Base-by-base conservation (phyloP, 1,140 invertebrate species). In the Nymphalis io region DNA sequence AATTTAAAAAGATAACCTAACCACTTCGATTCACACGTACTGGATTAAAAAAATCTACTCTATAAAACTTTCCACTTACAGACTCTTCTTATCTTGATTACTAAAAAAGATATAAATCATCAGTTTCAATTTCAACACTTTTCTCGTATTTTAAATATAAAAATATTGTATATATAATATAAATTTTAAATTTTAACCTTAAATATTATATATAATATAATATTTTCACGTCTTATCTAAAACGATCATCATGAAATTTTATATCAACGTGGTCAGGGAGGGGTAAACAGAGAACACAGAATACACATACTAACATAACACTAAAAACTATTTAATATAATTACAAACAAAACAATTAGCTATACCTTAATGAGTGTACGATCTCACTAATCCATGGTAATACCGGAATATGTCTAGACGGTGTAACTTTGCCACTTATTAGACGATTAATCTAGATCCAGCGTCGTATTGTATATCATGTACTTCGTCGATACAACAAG, bases 331-430 rank as follows among this genome's bases (percentile, higher is more conserved):
- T n/a, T n/a, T n/a, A n/a, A n/a, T n/a, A n/a, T n/a, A 33, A 0
- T 33, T 33, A 33, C 27, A 33, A 16, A 46, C 42, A n/a, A 27
- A 27, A n/a, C 51, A 55, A 27, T 55, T 1, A 33, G 4, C 13
- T 27, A 18, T 15, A n/a, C 13, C 20, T 27, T 27, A 27, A 21
- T 55, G 4, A 20, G 27, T 21, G 27, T 16, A n/a, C 60, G 51
- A 38, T 67, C 57, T 18, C 57, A 12, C 27, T 68, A 51, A 68
- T 48, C 44, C 20, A 20, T 39, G 64, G 63, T 60, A 63, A 77
- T 78, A 71, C 75, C 76, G 74, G 74, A 81, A 80, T 76, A 75
- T 42, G 79, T 82, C 80, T 83, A 85, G 79, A 83, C 81, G 68
- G 60, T 68, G 66, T 70, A 66, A 73, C 64, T 66, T 76, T 64